Base-by-base conservation (phyloP, 1,140 invertebrate genomes). In the Neoseiulus cucumeris region DNA sequence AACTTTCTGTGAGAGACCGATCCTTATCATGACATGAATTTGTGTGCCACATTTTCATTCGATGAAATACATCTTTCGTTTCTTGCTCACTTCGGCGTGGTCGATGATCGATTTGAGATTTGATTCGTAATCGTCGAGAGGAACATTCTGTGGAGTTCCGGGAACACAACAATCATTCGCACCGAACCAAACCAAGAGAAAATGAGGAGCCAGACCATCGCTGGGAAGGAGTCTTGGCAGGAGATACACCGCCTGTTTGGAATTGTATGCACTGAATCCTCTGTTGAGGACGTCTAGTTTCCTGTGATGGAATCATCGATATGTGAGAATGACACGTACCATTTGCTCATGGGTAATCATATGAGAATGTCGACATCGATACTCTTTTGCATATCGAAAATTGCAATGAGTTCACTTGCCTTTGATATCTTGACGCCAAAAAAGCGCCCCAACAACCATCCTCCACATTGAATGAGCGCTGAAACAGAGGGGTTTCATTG, bases 221-320 rank as follows among this genome's bases (percentile, higher is more conserved):
- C 22, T 17, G 14, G 51, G 12, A 20, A 59, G 51, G 14, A 59
- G 14, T 29, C 51, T 25, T 6, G 51, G 51, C 14, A 59, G 9
- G 25, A 59, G 25, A 20, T 25, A 25, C 1, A 25, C 22, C 1
- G 51, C 51, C 33, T 59, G 51, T 9, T 33, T 14, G 14, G 51
- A 59, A 25, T 17, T 59, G 51, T 59, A 59, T 14, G 25, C 51
- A 25, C 51, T 59, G 51, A 59, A 59, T 25, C 51, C 51, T 59
- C 51, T 25, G 33, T 18, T 59, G 1, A 59, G 25, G 14, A 59
- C 14, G 51, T 59, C 51, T 6, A 59, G 14, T 33, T 59, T 25
- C 51, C 51, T 59, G 33, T 59, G 28, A 20, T 44, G n/a, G 12
- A 44, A 14, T 44, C 12, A 44, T 44, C 12, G 42, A 14, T 14